phyloP scores from a whole-genome alignment of 2,113 vertebrate species.

The Chionomys nivalis region DNA sequence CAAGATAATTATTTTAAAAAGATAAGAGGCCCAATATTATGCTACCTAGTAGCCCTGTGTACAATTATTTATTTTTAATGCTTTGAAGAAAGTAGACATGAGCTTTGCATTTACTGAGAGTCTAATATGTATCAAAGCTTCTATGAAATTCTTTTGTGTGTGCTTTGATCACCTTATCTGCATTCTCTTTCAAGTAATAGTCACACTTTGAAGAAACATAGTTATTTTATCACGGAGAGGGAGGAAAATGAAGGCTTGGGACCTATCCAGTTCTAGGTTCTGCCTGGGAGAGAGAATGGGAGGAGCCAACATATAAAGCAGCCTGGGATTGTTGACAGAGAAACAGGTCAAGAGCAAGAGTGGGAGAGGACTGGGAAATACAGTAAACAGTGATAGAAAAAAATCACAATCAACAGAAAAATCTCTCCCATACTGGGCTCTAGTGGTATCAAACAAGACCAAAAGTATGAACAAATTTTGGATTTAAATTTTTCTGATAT shows the following conservation, averaged over 20 bases:
- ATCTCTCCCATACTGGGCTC: not conserved
- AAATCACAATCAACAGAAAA: not conserved
- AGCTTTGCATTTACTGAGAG: not conserved
- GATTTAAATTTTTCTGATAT: not conserved
- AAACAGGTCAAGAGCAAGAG: not conserved
- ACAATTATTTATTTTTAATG: not conserved
- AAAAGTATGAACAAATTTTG: not conserved
- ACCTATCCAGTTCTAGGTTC: not conserved
- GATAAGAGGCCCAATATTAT: not conserved
- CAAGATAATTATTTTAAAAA: not conserved
- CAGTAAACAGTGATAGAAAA: not conserved
- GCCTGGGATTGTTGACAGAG: not conserved
- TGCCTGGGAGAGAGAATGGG: not conserved
- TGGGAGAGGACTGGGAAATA: not conserved
- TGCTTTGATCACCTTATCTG: not conserved
- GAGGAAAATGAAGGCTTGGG: not conserved
- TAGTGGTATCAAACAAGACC: not conserved
- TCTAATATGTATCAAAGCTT: not conserved
- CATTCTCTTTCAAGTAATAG: not conserved
- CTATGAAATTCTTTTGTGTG: not conserved
- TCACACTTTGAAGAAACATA: conserved; percentile 17
- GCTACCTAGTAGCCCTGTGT: not conserved
- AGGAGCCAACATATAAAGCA: not conserved
- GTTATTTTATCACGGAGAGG: not conserved
- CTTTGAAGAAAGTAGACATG: not conserved